Conservation (phyloP, 2,888 invertebrate genomes). For the Antitype chi region DNA sequence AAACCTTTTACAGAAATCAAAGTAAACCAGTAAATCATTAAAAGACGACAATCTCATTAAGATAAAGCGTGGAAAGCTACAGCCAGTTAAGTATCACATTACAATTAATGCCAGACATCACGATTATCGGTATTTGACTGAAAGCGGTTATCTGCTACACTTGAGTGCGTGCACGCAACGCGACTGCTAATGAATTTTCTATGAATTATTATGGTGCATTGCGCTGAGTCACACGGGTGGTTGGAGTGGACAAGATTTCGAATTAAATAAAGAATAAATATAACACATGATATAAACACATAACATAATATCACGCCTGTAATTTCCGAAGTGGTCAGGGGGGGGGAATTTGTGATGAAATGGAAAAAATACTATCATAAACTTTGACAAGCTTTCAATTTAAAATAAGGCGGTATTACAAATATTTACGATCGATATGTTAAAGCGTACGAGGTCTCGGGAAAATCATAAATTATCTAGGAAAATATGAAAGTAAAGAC, state of each 20-base stretch:
- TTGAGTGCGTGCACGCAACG: slow-evolving; percentile 46
- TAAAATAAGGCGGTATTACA: neutral
- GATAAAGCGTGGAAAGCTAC: slow-evolving; percentile 29
- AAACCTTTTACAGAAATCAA: neutral
- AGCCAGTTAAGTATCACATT: slow-evolving; percentile 47
- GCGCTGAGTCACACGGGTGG: neutral
- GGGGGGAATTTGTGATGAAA: too few relatives aligned
- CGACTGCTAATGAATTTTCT: slow-evolving; percentile 54
- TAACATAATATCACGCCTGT: too few relatives aligned
- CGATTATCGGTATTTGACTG: slow-evolving; percentile 62
- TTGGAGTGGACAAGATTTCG: neutral
- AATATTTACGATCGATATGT: neutral
- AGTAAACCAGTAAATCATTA: neutral
- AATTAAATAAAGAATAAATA: neutral
- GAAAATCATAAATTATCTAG: slow-evolving; percentile 1
- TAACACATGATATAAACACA: neutral
- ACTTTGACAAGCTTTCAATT: neutral
- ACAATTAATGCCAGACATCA: slow-evolving; percentile 19
- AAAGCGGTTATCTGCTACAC: slow-evolving; percentile 55
- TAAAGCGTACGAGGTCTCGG: neutral
- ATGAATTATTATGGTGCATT: slow-evolving; percentile 41
- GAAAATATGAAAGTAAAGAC: too few relatives aligned
- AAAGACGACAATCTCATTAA: slow-evolving; percentile 11
- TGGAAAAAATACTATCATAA: too few relatives aligned
- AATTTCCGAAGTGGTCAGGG: too few relatives aligned